Conservation (phyloP, 2,797 vertebrate species). For the Platyrinchus mystaceus region DNA sequence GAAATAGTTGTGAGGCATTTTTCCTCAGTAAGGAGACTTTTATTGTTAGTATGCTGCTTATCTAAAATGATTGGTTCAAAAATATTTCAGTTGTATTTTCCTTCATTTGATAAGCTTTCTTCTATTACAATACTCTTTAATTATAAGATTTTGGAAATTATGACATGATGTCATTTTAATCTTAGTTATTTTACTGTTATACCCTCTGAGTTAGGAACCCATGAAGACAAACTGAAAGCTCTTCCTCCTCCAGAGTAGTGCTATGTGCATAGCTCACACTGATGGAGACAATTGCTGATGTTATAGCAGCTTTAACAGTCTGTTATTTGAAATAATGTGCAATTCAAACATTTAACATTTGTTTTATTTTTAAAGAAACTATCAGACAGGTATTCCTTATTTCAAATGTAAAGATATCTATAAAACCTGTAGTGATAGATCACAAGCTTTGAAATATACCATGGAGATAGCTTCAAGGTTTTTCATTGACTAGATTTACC, state of each 20-base stretch:
- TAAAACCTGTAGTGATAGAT: background rate
- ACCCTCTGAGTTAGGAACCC: background rate
- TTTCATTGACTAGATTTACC: background rate
- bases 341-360: background rate
- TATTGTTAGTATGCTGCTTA: background rate
- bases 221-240: background rate
- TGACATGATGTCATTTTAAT: background rate
- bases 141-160: background rate
- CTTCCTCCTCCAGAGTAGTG: background rate
- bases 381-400: background rate
- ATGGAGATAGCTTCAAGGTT: background rate
- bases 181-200: background rate
- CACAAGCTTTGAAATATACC: background rate
- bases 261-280: fast-evolving
- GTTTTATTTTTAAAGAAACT: background rate
- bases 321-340: background rate
- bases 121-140: background rate
- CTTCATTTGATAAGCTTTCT: background rate
- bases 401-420: background rate
- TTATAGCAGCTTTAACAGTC: background rate
- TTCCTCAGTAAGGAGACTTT: background rate
- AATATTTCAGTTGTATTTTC: background rate
- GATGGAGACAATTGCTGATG: background rate
- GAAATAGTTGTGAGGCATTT: background rate
- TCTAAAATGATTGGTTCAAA: background rate